Base-by-base conservation (phyloP, 2,113 vertebrate genomes). In the Charadrius vociferus region DNA sequence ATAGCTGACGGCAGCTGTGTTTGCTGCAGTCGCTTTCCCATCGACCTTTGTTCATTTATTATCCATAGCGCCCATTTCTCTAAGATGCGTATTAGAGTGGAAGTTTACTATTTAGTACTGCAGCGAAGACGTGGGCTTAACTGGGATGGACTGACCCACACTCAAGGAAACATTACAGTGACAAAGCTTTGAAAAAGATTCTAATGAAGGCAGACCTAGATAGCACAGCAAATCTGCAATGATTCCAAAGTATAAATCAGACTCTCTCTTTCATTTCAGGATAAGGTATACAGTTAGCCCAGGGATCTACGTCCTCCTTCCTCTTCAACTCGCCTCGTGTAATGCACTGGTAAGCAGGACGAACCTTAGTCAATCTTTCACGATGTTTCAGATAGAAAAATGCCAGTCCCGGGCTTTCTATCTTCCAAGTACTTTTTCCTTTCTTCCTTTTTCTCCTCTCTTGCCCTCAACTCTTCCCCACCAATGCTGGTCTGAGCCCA, bases 1-100 rank as follows among this genome's bases (percentile, higher is more conserved):
- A 66, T 9, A 90, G 94, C 73, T 41, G 81, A 68, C 3, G 14
- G 84, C 94, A 96, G 89, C 59, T 83, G 81, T 15, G 37, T n/a
- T 59, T 73, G 81, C 66, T 13, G 29, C 11, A 66, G 81, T 80
- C 89, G 18, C 52, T 65, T 32, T 21, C 39, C 72, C 14, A 1
- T 1, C 63, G 56, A 91, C 77, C 43, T 67, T 50, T 55, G 63
- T 81, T 61, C 34, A 27, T 55, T 93, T 53, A 10, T 45, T 58
- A 47, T 3, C 80, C 24, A 27, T 1, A 50, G 12, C 0, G 2
- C 17, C 14, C 56, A 6, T 21, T 52, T 43, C 72, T 80, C 59
- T 39, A 52, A 67, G 43, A 36, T 3, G 19, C 5, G 4, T 1
- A 53, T 32, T 14, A 34, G 21, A 24, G 2, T 43, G 23, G n/a